Conservation (phyloP, 2,113 vertebrate species). For the Oxyura jamaicensis region DNA sequence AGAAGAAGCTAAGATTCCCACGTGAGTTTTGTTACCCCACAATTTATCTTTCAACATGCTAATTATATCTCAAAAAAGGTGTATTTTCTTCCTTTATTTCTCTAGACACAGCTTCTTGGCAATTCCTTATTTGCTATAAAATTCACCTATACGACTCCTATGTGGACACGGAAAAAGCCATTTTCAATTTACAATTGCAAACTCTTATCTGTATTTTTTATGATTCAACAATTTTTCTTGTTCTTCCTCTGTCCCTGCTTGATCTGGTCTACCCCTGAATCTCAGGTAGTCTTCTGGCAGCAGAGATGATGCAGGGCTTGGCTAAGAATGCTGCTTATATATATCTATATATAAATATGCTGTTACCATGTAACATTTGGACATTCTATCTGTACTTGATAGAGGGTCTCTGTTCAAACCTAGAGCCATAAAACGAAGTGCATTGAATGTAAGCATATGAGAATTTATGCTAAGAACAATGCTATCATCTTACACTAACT, state of each 20-base stretch:
- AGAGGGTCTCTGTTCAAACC: not conserved
- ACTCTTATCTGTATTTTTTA: not conserved
- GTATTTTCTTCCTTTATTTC: not conserved
- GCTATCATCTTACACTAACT: not conserved
- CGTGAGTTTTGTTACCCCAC: not conserved
- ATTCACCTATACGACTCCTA: not conserved
- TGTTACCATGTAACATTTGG: not conserved
- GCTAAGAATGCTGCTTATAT: not conserved
- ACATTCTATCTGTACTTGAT: not conserved
- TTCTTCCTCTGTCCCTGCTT: not conserved
- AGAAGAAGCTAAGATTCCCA: not conserved
- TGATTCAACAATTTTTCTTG: not conserved
- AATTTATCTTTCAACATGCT: not conserved
- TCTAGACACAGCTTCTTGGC: not conserved
- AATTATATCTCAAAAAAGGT: not conserved
- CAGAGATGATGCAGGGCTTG: not conserved
- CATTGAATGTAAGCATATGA: not conserved
- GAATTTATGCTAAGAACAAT: not conserved
- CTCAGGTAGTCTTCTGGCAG: not conserved
- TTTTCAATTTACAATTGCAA: not conserved
- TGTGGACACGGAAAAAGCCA: not conserved
- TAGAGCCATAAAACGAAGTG: not conserved
- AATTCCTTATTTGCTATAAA: not conserved
- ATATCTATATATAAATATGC: not conserved
- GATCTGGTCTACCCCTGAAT: not conserved